phyloP scores from a whole-genome alignment of 2,888 invertebrate species.

The Philereme vetulata region DNA sequence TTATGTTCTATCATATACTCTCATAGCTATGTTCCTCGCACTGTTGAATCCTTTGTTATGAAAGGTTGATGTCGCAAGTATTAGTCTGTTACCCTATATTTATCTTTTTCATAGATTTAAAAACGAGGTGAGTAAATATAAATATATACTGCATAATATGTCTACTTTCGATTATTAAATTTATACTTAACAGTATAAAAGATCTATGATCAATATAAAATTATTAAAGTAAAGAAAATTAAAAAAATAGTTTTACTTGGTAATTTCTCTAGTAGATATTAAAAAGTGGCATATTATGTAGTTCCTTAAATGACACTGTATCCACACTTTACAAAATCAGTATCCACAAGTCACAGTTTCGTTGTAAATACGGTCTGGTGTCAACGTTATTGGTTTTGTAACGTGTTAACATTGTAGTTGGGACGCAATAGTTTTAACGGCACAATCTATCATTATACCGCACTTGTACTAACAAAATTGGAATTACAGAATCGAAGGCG shows the following conservation, averaged over 20 bases:
- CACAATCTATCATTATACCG: conserved; percentile 43
- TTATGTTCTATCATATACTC: conserved; percentile 61
- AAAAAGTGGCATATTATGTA: conserved; percentile 42
- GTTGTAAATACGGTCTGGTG: conserved; percentile 33
- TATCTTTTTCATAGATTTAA: conserved; percentile 43
- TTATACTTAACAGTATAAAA: no score
- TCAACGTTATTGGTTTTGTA: conserved; percentile 20
- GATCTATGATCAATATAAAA: no score
- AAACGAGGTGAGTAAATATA: conserved; percentile 57
- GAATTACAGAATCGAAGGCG: conserved; percentile 4
- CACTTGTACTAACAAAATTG: conserved; percentile 54
- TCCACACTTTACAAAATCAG: conserved; percentile 33
- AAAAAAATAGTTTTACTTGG: no score
- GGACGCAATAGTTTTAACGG: conserved; percentile 34
- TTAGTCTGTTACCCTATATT: conserved; percentile 53
- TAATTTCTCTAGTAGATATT: not conserved
- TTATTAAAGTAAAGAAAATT: no score
- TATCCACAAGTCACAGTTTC: conserved; percentile 30
- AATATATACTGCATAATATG: conserved; percentile 51
- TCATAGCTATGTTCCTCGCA: conserved; percentile 75
- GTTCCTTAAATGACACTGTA: conserved; percentile 34
- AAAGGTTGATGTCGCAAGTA: conserved; percentile 75
- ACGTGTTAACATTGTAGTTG: not conserved
- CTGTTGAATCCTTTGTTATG: conserved; percentile 69
- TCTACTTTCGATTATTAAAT: conserved; percentile 5